Base-by-base conservation (phyloP, 2,797 vertebrate genomes). In the Propithecus deckenii region DNA sequence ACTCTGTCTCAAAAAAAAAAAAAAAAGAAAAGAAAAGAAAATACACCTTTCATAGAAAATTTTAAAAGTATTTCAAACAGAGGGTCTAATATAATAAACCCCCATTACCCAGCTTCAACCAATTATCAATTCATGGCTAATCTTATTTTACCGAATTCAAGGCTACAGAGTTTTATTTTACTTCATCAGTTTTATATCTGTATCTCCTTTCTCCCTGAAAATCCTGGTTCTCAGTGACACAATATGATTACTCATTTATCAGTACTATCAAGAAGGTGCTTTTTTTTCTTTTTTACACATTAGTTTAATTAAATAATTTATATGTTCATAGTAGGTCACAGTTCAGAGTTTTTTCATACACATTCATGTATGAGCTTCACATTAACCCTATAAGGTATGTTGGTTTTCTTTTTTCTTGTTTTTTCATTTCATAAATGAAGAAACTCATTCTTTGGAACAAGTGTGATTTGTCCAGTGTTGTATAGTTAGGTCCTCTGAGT, bases 141-240 rank as follows among this genome's bases (percentile, higher is more conserved):
- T 85, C 30, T 79, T 89, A 63, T 57, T 86, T 89, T 67, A 90
- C 81, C 79, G 89, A 83, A 90, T 83, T 96, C 28, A 88, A 72
- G 88, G 10, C 71, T 92, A 43, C 5, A 78, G 38, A 78, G 15
- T 81, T 93, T 89, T 96, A 67, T 81, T 93, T 89, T 96, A 67
- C 38, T 95, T 94, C 12, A 46, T 90, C 25, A 78, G 0, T 91
- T 94, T 93, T 95, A 25, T 69, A 57, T 95, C 32, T 86, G 32
- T 93, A 41, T 81, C 35, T 89, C 18, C 41, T 94, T 92, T 88
- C 38, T 78, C 30, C 30, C 75, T 94, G 20, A 90, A 97, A 87
- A 94, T 95, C 30, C 75, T 87, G 55, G 14, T 89, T 67, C 59
- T 84, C 30, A 78, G 0, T 86, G 38, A 90, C 22, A 86, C 7